These are phyloP conservation scores for Lutjanus argentimaculatus DNA, from an alignment of 2,797 vertebrate genomes.

Conservation along the genomic window DNA sequence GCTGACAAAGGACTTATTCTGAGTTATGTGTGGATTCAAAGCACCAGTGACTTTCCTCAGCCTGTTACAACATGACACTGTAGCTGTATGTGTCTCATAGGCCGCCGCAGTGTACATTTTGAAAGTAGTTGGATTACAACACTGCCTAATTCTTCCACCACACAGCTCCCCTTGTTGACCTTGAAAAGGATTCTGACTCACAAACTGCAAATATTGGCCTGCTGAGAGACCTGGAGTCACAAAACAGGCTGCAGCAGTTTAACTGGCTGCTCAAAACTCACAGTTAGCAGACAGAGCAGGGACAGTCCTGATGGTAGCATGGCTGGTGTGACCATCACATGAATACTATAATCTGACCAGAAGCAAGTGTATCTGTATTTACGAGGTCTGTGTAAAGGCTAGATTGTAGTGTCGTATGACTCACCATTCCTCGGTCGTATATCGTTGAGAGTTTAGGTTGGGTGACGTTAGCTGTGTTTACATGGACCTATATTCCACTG, in stretches of 20 bases:
- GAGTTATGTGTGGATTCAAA: constrained; percentile 60
- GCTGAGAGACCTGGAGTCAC: constrained; percentile 60
- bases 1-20: constrained; percentile 71
- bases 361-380: neutral
- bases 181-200: constrained; percentile 82
- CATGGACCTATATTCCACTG: no score
- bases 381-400: neutral
- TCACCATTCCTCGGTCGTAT: neutral
- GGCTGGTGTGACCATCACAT: neutral
- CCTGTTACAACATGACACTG: constrained; percentile 69
- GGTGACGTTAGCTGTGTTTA: neutral
- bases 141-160: constrained; percentile 55
- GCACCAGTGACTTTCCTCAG: constrained; percentile 56
- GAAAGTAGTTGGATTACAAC: constrained; percentile 50
- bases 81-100: constrained; percentile 15
- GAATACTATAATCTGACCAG: neutral
- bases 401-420: neutral
- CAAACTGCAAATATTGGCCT: constrained; percentile 72
- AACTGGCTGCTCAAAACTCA: constrained; percentile 39
- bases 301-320: neutral
- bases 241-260: constrained; percentile 50
- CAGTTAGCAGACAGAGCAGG: constrained; percentile 1
- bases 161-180: constrained; percentile 73
- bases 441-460: neutral
- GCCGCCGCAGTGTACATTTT: constrained; percentile 46